Base-by-base conservation (phyloP, 2,888 invertebrate species). In the Diaperis boleti region DNA sequence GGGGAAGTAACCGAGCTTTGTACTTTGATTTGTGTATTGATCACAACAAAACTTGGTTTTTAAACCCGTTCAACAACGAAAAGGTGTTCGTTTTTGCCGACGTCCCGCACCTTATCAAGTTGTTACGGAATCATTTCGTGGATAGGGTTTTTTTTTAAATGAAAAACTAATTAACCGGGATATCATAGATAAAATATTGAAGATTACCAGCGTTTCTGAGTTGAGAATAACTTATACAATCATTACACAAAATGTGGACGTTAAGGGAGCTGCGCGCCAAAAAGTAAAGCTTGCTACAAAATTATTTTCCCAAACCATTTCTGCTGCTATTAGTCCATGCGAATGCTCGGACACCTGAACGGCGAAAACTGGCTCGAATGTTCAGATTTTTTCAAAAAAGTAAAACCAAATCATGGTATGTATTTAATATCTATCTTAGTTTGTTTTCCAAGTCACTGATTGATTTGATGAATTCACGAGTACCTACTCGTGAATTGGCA, bases 391-490 rank as follows among this genome's bases (percentile, higher is more conserved):
- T 18, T 69, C 55, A 62, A 69, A 14, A 57, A 66, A 37, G 20
- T 45, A 33, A 33, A n/a, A n/a, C n/a, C n/a, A n/a, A n/a, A n/a
- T n/a, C n/a, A n/a, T 33, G 4, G 7, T 10, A 6, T n/a, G 10
- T 10, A 33, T 11, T 26, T 3, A 18, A 10, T 5, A 15, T 22
- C 4, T 20, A 6, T 6, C 1, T 44, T 22, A 42, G 6, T 18
- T 44, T n/a, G n/a, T n/a, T n/a, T n/a, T n/a, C n/a, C n/a, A n/a
- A n/a, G n/a, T n/a, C n/a, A n/a, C n/a, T n/a, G n/a, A n/a, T n/a
- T n/a, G n/a, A n/a, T n/a, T 64, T 39, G 70, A 67, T n/a, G 70
- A 69, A 70, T 71, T 71, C n/a, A n/a, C 42, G 71, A 71, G 47
- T 35, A 68, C 6, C 68, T 72, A 14, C 71, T 69, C 45, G 47